Base-by-base conservation (phyloP, 2,797 vertebrate species). In the Pseudochromis fuscus region DNA sequence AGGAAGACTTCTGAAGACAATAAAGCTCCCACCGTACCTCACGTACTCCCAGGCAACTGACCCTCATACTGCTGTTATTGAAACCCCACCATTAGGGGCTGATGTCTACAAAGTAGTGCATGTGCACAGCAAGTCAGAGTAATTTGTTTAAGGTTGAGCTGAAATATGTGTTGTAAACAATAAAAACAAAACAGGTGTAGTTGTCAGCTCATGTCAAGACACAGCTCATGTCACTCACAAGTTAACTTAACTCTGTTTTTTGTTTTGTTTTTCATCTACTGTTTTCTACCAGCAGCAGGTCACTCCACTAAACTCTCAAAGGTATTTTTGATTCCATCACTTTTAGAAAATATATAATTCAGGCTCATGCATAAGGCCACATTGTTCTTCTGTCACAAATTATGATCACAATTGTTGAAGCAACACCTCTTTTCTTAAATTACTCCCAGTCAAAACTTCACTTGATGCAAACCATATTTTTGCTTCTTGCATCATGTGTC, bases 41-140 rank as follows among this genome's bases (percentile, higher is more conserved):
- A 3, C 12, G 11, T 37, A 31, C 23, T 64, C 21, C 42, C 53
- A 63, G 44, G 21, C 24, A 59, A 8, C 21, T 71, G 56, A 76
- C 70, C 73, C 85, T 72, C 57, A 23, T 45, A 24, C 13, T 64
- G 31, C 42, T 69, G 31, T 64, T 53, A 48, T 67, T 40, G 38
- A 59, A 64, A 71, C 45, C 30, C 28, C 52, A 40, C 44, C 28
- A 69, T 48, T 72, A 53, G 48, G 11, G 27, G n/a, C n/a, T n/a
- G n/a, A n/a, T n/a, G n/a, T n/a, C n/a, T 46, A 48, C 7, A 51
- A 50, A 28, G 13, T 9, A 45, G 5, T 30, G 1, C 1, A 35
- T 12, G 15, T 27, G 11, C n/a, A 55, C 71, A 19, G 2, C 19
- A 37, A 37, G 11, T 58, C 44, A 66, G 7, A 33, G 19, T 28